These are phyloP conservation scores for Drosophila insularis DNA, from an alignment of 1,140 invertebrate genomes.

Conservation along the genomic window DNA sequence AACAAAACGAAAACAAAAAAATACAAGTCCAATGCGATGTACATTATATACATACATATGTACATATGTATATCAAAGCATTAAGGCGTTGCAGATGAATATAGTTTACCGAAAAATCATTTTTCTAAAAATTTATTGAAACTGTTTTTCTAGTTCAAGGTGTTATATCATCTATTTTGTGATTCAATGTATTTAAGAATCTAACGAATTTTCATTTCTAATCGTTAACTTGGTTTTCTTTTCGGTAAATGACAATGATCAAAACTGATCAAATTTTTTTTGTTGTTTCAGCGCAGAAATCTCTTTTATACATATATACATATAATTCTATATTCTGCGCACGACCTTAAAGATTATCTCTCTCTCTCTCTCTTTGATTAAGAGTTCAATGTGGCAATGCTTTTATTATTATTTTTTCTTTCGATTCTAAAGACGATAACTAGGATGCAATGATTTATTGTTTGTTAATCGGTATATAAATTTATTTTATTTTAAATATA, in stretches of 20 bases:
- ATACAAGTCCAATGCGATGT: neutral
- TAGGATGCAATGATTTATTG: slow-evolving; percentile 63
- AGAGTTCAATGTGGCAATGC: slow-evolving; percentile 59
- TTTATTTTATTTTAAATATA: no score
- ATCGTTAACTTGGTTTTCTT: no score
- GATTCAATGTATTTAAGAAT: no score
- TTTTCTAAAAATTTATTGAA: neutral
- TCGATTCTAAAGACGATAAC: slow-evolving; percentile 53
- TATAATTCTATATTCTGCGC: neutral
- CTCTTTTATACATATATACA: slow-evolving; percentile 35
- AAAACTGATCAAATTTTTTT: no score
- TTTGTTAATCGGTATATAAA: slow-evolving; percentile 59
- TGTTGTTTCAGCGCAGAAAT: neutral
- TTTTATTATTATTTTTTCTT: slow-evolving; percentile 39
- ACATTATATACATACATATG: neutral
- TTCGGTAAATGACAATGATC: no score
- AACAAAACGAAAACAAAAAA: no score
- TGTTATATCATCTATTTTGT: no score
- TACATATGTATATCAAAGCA: neutral
- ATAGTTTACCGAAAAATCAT: neutral
- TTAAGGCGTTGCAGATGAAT: neutral
- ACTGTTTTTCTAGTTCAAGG: no score
- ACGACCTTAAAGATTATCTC: neutral
- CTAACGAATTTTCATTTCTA: no score
- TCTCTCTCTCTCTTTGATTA: neutral